Base-by-base conservation (phyloP, 2,888 invertebrate genomes). In the Aspidiotus destructor region DNA sequence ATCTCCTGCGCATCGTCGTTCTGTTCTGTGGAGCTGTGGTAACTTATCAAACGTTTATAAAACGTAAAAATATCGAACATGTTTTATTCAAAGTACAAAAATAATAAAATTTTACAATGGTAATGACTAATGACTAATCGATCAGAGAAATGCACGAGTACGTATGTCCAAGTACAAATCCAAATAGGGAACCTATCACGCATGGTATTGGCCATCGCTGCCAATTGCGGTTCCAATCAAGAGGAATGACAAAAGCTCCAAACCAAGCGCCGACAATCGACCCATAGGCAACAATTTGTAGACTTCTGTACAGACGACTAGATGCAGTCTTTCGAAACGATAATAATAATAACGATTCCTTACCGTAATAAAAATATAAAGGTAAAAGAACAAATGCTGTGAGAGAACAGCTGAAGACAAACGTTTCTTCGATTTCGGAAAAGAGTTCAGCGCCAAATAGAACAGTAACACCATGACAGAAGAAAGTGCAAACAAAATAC, bases 211-310 rank as follows among this genome's bases (percentile, higher is more conserved):
- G 88, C 87, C 88, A 88, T 70, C 79, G 83, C 80, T 93, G 93
- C 91, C 92, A 94, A 0, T 89, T 87, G 61, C 86, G 82, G 77
- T 92, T 89, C 94, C 94, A 94, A 76, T 94, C 94, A 44, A 94
- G 79, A 0, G 94, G 93, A 72, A 94, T 89, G 1, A 89, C 87
- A 69, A 88, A 82, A 5, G 91, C 89, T 8, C 92, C 91, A 1
- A 89, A 75, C 92, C 92, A 93, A 7, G 89, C 85, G 5, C 92
- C 92, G 44, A 88, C 77, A 11, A 90, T 75, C 0, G 86, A 83
- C 68, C 82, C 74, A 69, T 82, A 75, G 7, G 84, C 79, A 73
- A 82, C 83, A 13, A 72, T 72, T 17, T 71, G 71, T n/a, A 74
- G 63, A 11, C 73, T 69, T 44, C 68, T 62, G 41, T 73, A 72